A percentile compares a stretch with the other conserved stretches of the same genome.
Evolutionary conservation across 2,888 invertebrate species (phyloP).

Genomic region (Caprella mutica): DNA sequence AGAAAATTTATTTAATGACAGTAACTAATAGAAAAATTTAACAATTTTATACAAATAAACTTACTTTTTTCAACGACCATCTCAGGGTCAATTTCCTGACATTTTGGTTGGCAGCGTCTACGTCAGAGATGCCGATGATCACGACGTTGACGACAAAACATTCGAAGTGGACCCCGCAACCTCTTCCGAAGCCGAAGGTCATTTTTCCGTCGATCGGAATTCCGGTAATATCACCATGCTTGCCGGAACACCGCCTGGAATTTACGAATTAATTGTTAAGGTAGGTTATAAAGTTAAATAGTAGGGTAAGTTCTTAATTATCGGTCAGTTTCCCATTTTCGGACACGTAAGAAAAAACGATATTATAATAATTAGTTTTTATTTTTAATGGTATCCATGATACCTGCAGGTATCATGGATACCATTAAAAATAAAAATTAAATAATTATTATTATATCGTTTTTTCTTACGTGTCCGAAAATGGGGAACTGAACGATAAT

Average conservation of each 20-base stretch:
- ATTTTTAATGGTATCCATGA: too few relatives aligned
- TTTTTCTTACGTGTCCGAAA: too few relatives aligned
- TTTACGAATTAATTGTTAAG: constrained; percentile 21
- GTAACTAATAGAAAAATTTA: not conserved
- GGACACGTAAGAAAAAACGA: too few relatives aligned
- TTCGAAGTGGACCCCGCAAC: constrained; percentile 46
- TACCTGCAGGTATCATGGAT: too few relatives aligned
- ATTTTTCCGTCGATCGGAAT: constrained; percentile 58
- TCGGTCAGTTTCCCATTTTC: too few relatives aligned
- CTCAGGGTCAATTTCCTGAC: constrained; percentile 48
- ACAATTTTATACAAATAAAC: not conserved
- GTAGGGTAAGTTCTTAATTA: not conserved
- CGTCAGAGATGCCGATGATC: constrained; percentile 90
- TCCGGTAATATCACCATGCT: constrained; percentile 82
- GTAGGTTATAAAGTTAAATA: too few relatives aligned
- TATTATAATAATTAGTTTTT: too few relatives aligned
- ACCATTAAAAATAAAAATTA: too few relatives aligned
- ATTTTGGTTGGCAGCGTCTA: constrained; percentile 61
- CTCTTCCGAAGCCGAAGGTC: constrained; percentile 50
- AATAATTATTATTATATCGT: too few relatives aligned
- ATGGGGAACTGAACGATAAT: too few relatives aligned
- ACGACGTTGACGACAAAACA: constrained; percentile 85
- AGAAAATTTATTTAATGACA: not conserved
- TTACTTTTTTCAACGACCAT: not conserved
- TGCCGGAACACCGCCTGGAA: constrained; percentile 51